phyloP scores from a whole-genome alignment of 2,797 vertebrate species.

The Sebastolobus altivelis region DNA sequence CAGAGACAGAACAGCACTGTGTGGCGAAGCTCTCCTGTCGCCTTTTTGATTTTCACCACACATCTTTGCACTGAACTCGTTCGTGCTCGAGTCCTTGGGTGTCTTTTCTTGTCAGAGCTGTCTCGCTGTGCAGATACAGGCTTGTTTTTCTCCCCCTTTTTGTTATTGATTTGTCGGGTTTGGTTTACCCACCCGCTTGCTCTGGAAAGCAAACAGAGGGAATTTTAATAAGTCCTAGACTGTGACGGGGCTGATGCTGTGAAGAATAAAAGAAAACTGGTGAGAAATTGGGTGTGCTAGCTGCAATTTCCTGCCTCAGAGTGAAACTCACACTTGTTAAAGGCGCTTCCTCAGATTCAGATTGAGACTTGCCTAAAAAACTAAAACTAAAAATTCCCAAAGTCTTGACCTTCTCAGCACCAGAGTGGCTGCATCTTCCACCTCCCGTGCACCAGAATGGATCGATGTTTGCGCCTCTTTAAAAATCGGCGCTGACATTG shows the following conservation, averaged over 20 bases:
- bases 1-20: slow-evolving; percentile 44
- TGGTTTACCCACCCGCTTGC: slow-evolving; percentile 35
- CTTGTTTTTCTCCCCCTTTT: background rate
- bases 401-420: background rate
- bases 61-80: background rate
- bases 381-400: slow-evolving; percentile 8
- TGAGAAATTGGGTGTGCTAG: slow-evolving; percentile 52
- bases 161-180: slow-evolving; percentile 33
- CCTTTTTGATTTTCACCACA: background rate
- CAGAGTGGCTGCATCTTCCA: background rate
- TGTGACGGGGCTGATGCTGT: slow-evolving; percentile 47
- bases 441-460: slow-evolving; percentile 11
- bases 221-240: slow-evolving; percentile 49
- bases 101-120: slow-evolving; percentile 39
- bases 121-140: slow-evolving; percentile 34
- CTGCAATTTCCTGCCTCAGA: slow-evolving; percentile 60
- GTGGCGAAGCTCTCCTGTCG: background rate
- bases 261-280: slow-evolving; percentile 47
- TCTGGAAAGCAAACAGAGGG: slow-evolving; percentile 44
- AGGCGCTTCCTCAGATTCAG: slow-evolving; percentile 18
- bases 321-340: slow-evolving; percentile 52
- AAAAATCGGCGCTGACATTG: slow-evolving; percentile 36
- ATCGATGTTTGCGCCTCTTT: slow-evolving; percentile 45
- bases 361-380: slow-evolving; percentile 23
- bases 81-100: background rate